A percentile compares a stretch with the other conserved stretches of the same genome.
Conservation (phyloP, 2,797 vertebrate species). For the Paedocypris micromegethes region DNA sequence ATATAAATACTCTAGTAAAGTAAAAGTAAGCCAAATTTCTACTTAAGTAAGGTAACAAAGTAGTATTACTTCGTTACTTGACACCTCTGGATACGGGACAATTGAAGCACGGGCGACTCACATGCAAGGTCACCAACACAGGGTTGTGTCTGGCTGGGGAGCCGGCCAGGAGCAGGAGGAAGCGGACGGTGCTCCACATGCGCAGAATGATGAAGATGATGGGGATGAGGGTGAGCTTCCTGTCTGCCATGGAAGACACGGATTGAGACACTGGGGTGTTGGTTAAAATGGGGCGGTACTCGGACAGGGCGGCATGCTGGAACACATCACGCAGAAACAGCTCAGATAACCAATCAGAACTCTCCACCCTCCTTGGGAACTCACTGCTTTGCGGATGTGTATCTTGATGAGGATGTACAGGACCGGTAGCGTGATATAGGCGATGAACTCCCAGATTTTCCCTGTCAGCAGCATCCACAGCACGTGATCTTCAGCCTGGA, state of each 20-base stretch:
- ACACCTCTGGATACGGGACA: neutral
- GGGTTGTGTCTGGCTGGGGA: constrained; percentile 74
- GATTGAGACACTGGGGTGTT: constrained; percentile 56
- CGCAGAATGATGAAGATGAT: constrained; percentile 89
- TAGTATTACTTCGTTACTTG: no score
- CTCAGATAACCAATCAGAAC: neutral
- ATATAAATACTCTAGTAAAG: no score
- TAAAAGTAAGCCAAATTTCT: no score
- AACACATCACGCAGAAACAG: neutral
- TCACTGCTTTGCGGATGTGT: constrained; percentile 86
- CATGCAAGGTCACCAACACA: constrained; percentile 83
- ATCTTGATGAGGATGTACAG: constrained; percentile 89
- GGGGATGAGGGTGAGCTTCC: constrained; percentile 89
- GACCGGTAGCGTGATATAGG: constrained; percentile 81
- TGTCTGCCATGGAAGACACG: constrained; percentile 74
- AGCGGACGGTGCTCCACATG: constrained; percentile 91
- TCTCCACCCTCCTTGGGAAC: constrained; percentile 36
- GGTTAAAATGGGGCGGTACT: constrained; percentile 87
- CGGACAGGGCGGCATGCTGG: constrained; percentile 84
- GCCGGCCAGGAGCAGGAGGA: constrained; percentile 76
- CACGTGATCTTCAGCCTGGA: constrained; percentile 72
- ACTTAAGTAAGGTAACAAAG: no score
- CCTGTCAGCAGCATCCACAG: constrained; percentile 93
- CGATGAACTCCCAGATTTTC: constrained; percentile 92
- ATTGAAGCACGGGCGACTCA: constrained; percentile 60